These are phyloP conservation scores for Pseudomugil gertrudae DNA, from an alignment of 2,797 vertebrate species.

Conservation along the genomic window DNA sequence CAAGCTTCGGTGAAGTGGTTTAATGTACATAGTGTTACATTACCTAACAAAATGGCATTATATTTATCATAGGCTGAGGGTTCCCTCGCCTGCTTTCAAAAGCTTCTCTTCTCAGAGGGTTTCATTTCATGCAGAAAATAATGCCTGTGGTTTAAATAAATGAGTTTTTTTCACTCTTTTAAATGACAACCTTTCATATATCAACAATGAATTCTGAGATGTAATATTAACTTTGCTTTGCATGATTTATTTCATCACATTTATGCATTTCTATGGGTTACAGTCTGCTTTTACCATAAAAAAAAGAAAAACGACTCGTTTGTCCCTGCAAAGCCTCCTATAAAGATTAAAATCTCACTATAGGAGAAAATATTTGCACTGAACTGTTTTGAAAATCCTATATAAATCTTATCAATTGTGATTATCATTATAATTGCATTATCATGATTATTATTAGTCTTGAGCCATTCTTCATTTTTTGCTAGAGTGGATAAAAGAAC, in stretches of 20 bases:
- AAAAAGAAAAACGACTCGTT: not conserved
- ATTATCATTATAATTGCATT: no score
- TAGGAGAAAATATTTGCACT: no score
- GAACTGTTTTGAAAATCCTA: no score
- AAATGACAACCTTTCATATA: constrained; percentile 3
- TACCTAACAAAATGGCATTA: constrained; percentile 8
- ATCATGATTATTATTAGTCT: not conserved
- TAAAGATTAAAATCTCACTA: not conserved
- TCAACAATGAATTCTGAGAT: not conserved
- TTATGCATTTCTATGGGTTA: constrained; percentile 13
- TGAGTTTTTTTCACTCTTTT: constrained; percentile 1
- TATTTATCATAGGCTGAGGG: not conserved
- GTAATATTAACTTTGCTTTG: not conserved
- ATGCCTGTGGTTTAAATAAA: not conserved
- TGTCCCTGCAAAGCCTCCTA: not conserved
- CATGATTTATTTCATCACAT: constrained; percentile 9
- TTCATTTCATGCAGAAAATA: constrained; percentile 15
- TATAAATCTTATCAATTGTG: no score
- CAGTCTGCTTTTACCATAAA: not conserved
- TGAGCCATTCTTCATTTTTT: not conserved
- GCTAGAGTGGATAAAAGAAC: no score
- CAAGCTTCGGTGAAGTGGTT: constrained; percentile 4
- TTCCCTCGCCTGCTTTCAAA: not conserved
- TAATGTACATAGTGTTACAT: not conserved
- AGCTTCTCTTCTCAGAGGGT: not conserved